Evolutionary conservation across 2,797 vertebrate genomes (phyloP), one percentile per base, ranked within the genome.

Genomic region (Prunella strophiata): DNA sequence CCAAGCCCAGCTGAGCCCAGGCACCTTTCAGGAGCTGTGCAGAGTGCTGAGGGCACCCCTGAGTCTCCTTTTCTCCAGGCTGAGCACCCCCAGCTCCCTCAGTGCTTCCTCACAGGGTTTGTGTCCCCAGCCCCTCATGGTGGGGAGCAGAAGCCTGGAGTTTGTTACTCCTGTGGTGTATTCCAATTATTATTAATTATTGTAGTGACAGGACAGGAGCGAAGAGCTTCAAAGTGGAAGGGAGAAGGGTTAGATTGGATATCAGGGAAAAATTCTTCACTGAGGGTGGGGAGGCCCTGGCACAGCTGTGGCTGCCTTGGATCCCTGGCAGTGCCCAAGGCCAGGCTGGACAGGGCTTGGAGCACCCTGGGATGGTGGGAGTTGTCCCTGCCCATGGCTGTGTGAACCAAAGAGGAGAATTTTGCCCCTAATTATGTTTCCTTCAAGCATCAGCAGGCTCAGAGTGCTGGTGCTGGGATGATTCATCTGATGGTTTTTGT

Each of bases 341-440:
- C 30, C 43, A 12, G 61, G 27, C 3, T 87, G 84, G 50, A 36
- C 0, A 0, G 27, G 16, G 11, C 9, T 61, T 26, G 57, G 74
- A 71, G 43, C 30, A 2, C 0, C 42, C 36, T 10, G 65, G 65
- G 26, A 1, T 0, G 1, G 21, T 13, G 61, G 7, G 2, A 40
- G 7, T 4, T 23, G 50, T 36, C 58, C 50, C 66, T 36, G 42
- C 34, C n/a, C 57, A 2, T 1, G n/a, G 14, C 7, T 34, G 17
- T 5, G 54, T 54, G 76, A 47, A 26, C 30, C 13, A 0, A 19
- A 27, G 21, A 36, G 43, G 48, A 32, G 65, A 26, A 16, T 78
- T 84, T 78, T 84, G 42, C 32, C 70, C 32, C 7, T 26, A 12
- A 45, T 26, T 19, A 7, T 10, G 32, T 75, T 81, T 74, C n/a